Conservation (phyloP, 2,888 invertebrate genomes). For the Torymus texanus region DNA sequence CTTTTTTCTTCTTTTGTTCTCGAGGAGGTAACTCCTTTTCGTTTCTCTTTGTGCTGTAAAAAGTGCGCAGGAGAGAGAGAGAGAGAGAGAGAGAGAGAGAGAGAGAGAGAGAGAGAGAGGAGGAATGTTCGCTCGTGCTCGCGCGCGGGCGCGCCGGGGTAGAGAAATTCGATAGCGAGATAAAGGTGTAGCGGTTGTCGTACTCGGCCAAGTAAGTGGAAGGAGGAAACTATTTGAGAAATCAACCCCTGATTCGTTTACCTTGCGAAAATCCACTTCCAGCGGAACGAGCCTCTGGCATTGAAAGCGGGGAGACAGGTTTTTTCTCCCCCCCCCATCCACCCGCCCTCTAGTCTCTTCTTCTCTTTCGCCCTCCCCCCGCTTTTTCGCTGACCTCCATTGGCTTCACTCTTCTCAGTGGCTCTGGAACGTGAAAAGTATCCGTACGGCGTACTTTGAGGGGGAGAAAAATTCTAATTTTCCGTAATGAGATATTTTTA, state of each 20-base stretch:
- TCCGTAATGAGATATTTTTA: constrained; percentile 34
- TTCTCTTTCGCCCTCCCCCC: too few relatives aligned
- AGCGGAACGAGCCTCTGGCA: constrained; percentile 59
- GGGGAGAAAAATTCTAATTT: constrained; percentile 37
- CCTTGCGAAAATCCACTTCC: constrained; percentile 61
- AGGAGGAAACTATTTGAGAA: constrained; percentile 62
- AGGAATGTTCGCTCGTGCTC: too few relatives aligned
- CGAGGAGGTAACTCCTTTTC: constrained; percentile 34
- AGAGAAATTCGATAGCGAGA: constrained; percentile 53
- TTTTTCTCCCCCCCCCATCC: constrained; percentile 51
- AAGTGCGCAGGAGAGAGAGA: background rate
- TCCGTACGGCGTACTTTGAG: constrained; percentile 29
- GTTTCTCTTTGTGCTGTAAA: constrained; percentile 28
- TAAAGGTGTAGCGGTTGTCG: constrained; percentile 52
- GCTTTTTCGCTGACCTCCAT: constrained; percentile 39
- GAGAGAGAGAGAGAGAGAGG: too few relatives aligned
- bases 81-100: too few relatives aligned
- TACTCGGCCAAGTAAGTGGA: constrained; percentile 52
- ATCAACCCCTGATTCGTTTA: constrained; percentile 68
- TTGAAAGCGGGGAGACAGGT: constrained; percentile 59
- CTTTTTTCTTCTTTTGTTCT: constrained; percentile 27
- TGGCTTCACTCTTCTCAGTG: background rate
- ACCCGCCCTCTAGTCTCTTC: background rate
- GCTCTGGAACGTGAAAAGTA: constrained; percentile 36
- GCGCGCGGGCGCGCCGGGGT: background rate